A percentile compares a stretch with the other conserved stretches of the same genome.
Evolutionary conservation across 2,797 vertebrate species (phyloP).

Genomic region (Enteromius viviparus): DNA sequence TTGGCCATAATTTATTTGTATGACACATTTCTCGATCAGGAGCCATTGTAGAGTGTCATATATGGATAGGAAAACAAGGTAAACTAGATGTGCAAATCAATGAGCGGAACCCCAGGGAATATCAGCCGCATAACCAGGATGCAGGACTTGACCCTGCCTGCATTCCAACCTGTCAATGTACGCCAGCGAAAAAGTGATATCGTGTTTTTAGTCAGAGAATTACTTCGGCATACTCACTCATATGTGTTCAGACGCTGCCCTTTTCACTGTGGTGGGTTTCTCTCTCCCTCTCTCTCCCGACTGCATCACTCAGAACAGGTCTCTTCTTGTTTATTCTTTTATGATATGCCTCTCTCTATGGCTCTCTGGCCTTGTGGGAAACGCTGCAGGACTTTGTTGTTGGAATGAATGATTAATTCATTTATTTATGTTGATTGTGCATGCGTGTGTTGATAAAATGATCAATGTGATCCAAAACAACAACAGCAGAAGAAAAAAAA

Average conservation of each 20-base stretch:
- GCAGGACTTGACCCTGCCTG: slow-evolving; percentile 87
- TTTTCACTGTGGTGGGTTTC: slow-evolving; percentile 39
- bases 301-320: slow-evolving; percentile 56
- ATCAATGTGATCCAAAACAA: slow-evolving; percentile 37
- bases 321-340: slow-evolving; percentile 61
- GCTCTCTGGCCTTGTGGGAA: slow-evolving; percentile 51
- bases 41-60: slow-evolving; percentile 90
- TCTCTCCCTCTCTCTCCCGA: slow-evolving; percentile 44
- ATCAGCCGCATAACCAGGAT: slow-evolving; percentile 85
- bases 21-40: slow-evolving; percentile 86
- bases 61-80: slow-evolving; percentile 91
- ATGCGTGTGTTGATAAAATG: slow-evolving; percentile 39
- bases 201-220: slow-evolving; percentile 51
- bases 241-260: slow-evolving; percentile 17
- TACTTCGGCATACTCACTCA: slow-evolving; percentile 34
- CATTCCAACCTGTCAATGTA: slow-evolving; percentile 83
- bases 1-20: slow-evolving; percentile 88
- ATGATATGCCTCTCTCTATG: slow-evolving; percentile 52
- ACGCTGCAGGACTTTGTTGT: slow-evolving; percentile 57
- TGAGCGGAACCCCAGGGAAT: slow-evolving; percentile 84
- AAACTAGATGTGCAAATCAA: slow-evolving; percentile 91
- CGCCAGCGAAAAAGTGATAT: slow-evolving; percentile 63
- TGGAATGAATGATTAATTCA: slow-evolving; percentile 41
- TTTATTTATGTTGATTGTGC: slow-evolving; percentile 39
- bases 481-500: neutral